Percentiles rank a stretch among this genome's conserved stretches.
Evolutionary conservation across 2,888 invertebrate species (phyloP).

Genomic region (Dicyrtomina minuta): DNA sequence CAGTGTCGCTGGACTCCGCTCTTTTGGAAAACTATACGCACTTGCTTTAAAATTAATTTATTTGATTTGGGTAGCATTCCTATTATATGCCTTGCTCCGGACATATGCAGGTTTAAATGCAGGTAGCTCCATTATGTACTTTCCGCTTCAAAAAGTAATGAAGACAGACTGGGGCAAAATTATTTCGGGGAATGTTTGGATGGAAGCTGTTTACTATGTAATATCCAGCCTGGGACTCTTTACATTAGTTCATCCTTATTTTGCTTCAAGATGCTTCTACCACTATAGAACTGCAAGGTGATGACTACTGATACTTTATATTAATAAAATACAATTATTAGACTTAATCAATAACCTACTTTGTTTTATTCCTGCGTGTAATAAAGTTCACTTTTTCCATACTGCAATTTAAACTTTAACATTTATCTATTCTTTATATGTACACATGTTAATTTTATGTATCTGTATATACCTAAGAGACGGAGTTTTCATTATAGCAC

Average conservation of each 20-base stretch:
- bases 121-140: constrained; percentile 21
- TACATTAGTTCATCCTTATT: constrained; percentile 43
- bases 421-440: no score
- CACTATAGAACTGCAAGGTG: constrained; percentile 42
- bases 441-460: no score
- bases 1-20: not conserved
- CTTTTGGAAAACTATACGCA: constrained; percentile 5
- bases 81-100: constrained; percentile 18
- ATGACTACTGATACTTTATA: no score
- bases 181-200: constrained; percentile 38
- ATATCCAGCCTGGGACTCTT: constrained; percentile 41
- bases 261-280: constrained; percentile 44
- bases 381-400: no score
- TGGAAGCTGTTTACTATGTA: constrained; percentile 39
- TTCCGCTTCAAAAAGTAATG: constrained; percentile 20
- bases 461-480: no score
- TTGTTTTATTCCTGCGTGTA: no score
- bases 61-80: constrained; percentile 27
- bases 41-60: constrained; percentile 4
- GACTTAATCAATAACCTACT: no score
- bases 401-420: no score
- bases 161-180: constrained; percentile 34
- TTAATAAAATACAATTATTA: no score
- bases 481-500: constrained; percentile 35
- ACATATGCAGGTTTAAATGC: constrained; percentile 7